Evolutionary conservation across 2,797 vertebrate genomes (phyloP), one percentile per base, ranked within the genome.

Genomic region (Lacerta bilineata): DNA sequence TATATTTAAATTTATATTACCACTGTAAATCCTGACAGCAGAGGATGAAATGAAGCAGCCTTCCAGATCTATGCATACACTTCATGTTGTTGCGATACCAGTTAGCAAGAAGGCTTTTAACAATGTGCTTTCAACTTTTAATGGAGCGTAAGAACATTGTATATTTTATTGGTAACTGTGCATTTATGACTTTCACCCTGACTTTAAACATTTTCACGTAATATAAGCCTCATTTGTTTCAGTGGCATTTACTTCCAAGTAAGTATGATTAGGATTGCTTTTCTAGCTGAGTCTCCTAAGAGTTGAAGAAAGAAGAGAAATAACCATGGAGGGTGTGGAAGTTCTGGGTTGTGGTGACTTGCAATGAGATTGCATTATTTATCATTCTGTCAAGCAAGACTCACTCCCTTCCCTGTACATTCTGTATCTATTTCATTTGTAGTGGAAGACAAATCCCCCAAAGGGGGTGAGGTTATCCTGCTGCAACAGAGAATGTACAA

Each of bases 1-100:
- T 91, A 75, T 87, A 72, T n/a, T 93, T 88, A 93, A 93, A 75
- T 92, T 93, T 95, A 87, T 93, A 90, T 85, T 90, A 80, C 90
- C 87, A 85, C 88, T 93, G 75, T 85, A 0, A 0, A 89, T 91
- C 90, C 25, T 46, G 75, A 84, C 81, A 68, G 68, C 17, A 15
- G 39, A 36, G 85, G 84, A 88, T 93, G 86, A 84, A 94, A 93
- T 90, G 82, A 89, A 93, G 82, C 50, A 89, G 79, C 39, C 41
- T 25, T 64, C 33, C 27, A 75, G 11, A 88, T 91, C 89, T 74
- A 91, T 90, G 80, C 85, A 68, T 50, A 82, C 79, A 20, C 8
- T 6, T 83, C 84, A 72, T 78, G 76, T 71, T 81, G 33, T 0
- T 61, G 61, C 55, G 39, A 69, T 91, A 89, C 33, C 90, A 82